Evolutionary conservation across 2,888 invertebrate genomes (phyloP).

Genomic region (Agrypnus murinus): DNA sequence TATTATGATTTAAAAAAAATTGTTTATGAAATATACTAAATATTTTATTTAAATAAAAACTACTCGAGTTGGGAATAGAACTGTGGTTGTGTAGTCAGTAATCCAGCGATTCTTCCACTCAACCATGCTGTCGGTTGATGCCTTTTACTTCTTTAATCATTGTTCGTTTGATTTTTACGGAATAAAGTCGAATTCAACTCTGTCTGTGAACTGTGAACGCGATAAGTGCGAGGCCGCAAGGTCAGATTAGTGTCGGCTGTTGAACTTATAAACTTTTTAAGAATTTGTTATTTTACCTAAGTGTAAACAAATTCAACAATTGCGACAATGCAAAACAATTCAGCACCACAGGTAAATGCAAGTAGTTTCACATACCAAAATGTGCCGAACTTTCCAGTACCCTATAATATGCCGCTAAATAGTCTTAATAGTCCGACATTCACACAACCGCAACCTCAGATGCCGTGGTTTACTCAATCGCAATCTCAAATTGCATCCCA

Average conservation of each 20-base stretch:
- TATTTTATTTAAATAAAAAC: too few species aligned
- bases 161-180: constrained; percentile 16
- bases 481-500: neutral
- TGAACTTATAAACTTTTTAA: neutral
- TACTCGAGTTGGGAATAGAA: too few species aligned
- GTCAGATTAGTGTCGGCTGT: neutral
- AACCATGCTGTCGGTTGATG: too few species aligned
- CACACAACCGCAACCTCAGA: constrained; percentile 18
- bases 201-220: constrained; percentile 2
- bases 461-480: constrained; percentile 16
- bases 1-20: too few species aligned
- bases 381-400: constrained; percentile 15
- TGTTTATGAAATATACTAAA: too few species aligned
- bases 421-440: too few species aligned
- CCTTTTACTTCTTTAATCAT: too few species aligned
- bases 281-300: neutral
- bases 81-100: too few species aligned
- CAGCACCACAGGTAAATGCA: constrained; percentile 10
- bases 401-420: constrained; percentile 13
- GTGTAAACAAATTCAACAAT: too few species aligned
- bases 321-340: constrained; percentile 14
- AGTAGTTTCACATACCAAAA: constrained; percentile 1
- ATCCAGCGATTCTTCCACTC: too few species aligned
- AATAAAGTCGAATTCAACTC: constrained; percentile 13
- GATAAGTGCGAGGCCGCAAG: constrained; percentile 24